Percentiles rank a stretch among this genome's conserved stretches.
These are phyloP conservation scores for Heliconius hortense DNA, from an alignment of 2,888 invertebrate species.

Conservation along the genomic window DNA sequence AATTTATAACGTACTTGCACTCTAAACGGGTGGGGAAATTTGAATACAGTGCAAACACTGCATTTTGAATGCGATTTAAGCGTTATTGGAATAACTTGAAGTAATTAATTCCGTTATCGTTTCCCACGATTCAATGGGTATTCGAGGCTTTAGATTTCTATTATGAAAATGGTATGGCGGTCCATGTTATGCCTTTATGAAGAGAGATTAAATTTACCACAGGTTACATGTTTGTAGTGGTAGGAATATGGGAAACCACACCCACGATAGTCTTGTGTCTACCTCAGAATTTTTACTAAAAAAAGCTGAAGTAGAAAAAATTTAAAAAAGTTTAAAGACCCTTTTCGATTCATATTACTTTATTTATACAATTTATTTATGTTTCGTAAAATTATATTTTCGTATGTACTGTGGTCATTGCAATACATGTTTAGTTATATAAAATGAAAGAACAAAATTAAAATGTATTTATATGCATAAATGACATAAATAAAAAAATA, in stretches of 20 bases:
- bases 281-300: too few species aligned
- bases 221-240: too few species aligned
- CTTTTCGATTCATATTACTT: too few species aligned
- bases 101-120: conserved; percentile 42
- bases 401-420: too few species aligned
- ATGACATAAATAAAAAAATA: background rate
- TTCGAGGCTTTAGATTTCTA: conserved; percentile 38
- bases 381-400: too few species aligned
- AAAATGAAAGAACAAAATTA: background rate
- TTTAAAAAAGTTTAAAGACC: too few species aligned
- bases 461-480: background rate
- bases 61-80: conserved; percentile 36
- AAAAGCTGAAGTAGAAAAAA: too few species aligned
- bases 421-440: too few species aligned
- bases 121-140: conserved; percentile 41
- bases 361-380: too few species aligned
- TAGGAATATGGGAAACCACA: too few species aligned
- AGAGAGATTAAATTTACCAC: too few species aligned
- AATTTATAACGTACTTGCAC: conserved; percentile 32
- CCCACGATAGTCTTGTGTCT: too few species aligned
- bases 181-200: background rate
- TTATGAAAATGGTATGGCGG: conserved; percentile 37
- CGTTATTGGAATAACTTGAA: conserved; percentile 38
- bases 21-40: conserved; percentile 33
- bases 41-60: conserved; percentile 38